Percentiles rank a stretch among this genome's conserved stretches.
phyloP scores from a whole-genome alignment of 2,888 invertebrate genomes.

The Pristionchus maxplancki region DNA sequence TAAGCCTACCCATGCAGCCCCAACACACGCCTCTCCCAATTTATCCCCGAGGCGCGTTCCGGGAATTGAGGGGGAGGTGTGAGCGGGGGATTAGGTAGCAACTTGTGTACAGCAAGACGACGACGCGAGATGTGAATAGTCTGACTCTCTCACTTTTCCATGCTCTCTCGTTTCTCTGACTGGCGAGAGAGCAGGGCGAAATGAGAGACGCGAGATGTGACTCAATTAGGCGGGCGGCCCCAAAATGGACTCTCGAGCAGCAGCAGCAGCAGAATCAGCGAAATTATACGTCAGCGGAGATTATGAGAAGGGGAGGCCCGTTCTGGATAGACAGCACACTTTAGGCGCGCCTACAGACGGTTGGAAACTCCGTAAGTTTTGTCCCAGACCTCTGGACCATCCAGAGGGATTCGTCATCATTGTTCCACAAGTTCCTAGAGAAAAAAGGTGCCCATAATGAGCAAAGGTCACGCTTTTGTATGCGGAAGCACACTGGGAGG shows the following conservation, averaged over 20 bases:
- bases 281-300: background rate
- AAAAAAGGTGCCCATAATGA: too few species aligned
- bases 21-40: background rate
- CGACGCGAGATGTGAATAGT: background rate
- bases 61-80: conserved; percentile 15
- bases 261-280: background rate
- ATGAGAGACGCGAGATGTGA: background rate
- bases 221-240: background rate
- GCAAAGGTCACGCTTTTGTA: too few species aligned
- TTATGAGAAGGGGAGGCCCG: background rate
- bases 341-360: background rate
- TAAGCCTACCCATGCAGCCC: background rate
- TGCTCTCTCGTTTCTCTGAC: too few species aligned
- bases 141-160: too few species aligned
- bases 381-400: too few species aligned
- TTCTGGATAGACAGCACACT: background rate
- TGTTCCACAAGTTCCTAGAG: too few species aligned
- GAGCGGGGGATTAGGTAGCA: conserved; percentile 19
- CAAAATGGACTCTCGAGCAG: background rate
- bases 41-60: background rate
- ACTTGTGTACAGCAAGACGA: background rate
- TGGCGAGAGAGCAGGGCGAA: too few species aligned
- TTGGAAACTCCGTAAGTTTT: too few species aligned
- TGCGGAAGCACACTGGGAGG: background rate
- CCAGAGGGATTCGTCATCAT: too few species aligned